Conservation (phyloP, 2,113 vertebrate genomes). For the Gasterosteus nipponicus region DNA sequence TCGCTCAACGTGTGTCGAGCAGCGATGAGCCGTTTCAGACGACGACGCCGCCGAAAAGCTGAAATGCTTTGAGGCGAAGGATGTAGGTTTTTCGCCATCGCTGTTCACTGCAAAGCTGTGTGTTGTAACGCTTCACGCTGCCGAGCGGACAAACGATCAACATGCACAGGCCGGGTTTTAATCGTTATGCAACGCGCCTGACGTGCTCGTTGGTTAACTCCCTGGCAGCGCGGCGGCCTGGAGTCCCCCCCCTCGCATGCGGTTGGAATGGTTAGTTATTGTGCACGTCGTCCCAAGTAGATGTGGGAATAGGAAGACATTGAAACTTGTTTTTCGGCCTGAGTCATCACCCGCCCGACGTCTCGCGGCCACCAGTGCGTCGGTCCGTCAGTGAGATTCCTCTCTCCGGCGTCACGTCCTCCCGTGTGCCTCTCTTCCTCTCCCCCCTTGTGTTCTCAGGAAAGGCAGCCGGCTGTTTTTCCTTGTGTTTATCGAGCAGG, state of each 20-base stretch:
- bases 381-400: slow-evolving; percentile 57
- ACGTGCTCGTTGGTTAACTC: not conserved
- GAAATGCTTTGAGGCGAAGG: not conserved
- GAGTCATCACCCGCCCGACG: slow-evolving; percentile 63
- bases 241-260: not conserved
- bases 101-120: not conserved
- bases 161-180: not conserved
- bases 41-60: not conserved
- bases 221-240: not conserved
- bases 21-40: not conserved
- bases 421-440: slow-evolving; percentile 30
- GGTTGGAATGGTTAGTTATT: not conserved
- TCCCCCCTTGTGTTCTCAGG: slow-evolving; percentile 71
- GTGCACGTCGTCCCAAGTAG: not conserved
- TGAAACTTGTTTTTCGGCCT: slow-evolving; percentile 23
- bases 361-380: slow-evolving; percentile 41
- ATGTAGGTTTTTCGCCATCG: not conserved
- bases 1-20: not conserved
- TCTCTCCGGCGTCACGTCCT: slow-evolving; percentile 59
- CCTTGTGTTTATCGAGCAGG: slow-evolving; percentile 84
- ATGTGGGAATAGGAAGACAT: not conserved
- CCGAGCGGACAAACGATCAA: not conserved
- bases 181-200: not conserved
- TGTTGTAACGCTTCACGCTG: not conserved
- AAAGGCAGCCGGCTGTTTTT: slow-evolving; percentile 79